Evolutionary conservation across 2,797 vertebrate genomes (phyloP).

Genomic region (Sarcoramphus papa): DNA sequence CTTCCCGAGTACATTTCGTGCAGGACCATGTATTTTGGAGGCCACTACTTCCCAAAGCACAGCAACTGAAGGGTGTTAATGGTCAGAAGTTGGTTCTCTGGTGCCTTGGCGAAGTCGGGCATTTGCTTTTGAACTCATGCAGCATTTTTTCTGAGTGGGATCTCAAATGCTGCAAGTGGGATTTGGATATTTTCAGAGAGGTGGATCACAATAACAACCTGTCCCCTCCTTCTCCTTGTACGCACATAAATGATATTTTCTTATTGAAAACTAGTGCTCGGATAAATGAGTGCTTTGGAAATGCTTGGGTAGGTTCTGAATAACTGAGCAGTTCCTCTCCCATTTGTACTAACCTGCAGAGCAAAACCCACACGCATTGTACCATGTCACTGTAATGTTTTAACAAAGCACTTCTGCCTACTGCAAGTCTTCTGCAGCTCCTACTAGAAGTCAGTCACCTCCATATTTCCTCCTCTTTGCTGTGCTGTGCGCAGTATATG

Average conservation of each 20-base stretch:
- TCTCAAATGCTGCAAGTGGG: not conserved
- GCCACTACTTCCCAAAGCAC: not conserved
- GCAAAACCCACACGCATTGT: not conserved
- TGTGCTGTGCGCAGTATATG: not conserved
- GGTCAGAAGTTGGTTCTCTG: not conserved
- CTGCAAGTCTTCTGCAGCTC: not conserved
- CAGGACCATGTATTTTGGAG: rapidly evolving
- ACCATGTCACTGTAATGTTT: not conserved
- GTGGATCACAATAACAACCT: not conserved
- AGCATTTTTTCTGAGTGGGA: not conserved
- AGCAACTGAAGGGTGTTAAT: not conserved
- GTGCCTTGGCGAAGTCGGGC: not conserved
- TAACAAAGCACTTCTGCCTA: not conserved
- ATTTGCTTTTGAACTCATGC: not conserved
- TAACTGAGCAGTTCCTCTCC: not conserved
- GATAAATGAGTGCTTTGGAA: not conserved
- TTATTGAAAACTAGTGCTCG: not conserved
- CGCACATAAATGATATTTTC: not conserved
- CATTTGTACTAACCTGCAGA: not conserved
- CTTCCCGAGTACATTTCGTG: rapidly evolving
- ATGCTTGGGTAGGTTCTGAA: not conserved
- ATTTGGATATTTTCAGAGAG: not conserved
- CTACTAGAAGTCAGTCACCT: not conserved
- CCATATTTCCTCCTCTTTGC: not conserved
- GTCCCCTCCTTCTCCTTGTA: not conserved